A percentile compares a stretch with the other conserved stretches of the same genome.
Conservation (phyloP, 2,888 invertebrate species). For the Ctenicera cuprea region DNA sequence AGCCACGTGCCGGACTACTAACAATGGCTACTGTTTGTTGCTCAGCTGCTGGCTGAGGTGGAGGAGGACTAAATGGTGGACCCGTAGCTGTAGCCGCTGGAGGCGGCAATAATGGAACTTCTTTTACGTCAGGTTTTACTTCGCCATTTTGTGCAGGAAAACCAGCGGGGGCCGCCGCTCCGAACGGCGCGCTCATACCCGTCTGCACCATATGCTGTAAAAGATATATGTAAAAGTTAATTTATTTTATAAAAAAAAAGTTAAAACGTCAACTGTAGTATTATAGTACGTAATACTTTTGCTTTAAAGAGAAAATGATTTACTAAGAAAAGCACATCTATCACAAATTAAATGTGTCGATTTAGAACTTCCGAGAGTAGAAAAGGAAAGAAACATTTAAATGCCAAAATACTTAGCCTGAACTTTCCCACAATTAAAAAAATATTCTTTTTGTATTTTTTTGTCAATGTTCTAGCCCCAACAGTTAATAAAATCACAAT, state of each 20-base stretch:
- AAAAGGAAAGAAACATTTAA: too few relatives aligned
- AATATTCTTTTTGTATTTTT: too few relatives aligned
- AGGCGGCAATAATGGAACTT: slow-evolving; percentile 72
- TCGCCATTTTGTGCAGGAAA: slow-evolving; percentile 73
- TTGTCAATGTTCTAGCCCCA: too few relatives aligned
- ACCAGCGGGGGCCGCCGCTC: slow-evolving; percentile 79
- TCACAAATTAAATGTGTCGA: too few relatives aligned
- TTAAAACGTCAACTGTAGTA: too few relatives aligned
- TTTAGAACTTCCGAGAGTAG: too few relatives aligned
- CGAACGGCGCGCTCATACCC: slow-evolving; percentile 87
- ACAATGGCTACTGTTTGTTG: slow-evolving; percentile 70
- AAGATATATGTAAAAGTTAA: slow-evolving; percentile 70
- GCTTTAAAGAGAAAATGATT: too few relatives aligned
- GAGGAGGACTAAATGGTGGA: slow-evolving; percentile 70
- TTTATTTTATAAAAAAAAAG: background rate
- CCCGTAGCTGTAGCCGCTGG: slow-evolving; percentile 71
- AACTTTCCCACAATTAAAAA: too few relatives aligned
- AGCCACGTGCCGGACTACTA: slow-evolving; percentile 66
- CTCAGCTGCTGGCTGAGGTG: slow-evolving; percentile 68
- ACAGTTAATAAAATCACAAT: too few relatives aligned
- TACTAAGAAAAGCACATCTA: too few relatives aligned
- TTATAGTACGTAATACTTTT: too few relatives aligned
- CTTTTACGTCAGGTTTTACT: slow-evolving; percentile 69
- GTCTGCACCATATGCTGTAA: slow-evolving; percentile 96
- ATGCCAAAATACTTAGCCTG: too few relatives aligned